These are phyloP conservation scores for Tetropium fuscum DNA, from an alignment of 2,888 invertebrate species.

Conservation along the genomic window DNA sequence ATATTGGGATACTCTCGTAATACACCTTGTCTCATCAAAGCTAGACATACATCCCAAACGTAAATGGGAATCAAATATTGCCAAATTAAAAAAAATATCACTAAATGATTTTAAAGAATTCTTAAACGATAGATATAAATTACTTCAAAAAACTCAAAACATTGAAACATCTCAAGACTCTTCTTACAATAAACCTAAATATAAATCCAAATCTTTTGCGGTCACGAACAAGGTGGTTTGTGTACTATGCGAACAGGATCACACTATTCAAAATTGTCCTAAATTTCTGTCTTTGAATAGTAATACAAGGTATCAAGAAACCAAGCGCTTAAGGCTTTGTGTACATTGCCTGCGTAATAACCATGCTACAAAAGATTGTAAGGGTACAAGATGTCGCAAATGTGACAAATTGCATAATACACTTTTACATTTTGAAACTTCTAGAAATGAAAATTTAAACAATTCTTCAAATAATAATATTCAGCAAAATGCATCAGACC, in stretches of 20 bases:
- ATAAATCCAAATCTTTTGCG: slow-evolving; percentile 18
- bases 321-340: slow-evolving; percentile 14
- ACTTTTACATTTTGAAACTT: slow-evolving; percentile 17
- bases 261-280: slow-evolving; percentile 19
- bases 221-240: slow-evolving; percentile 6
- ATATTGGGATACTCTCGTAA: slow-evolving; percentile 18
- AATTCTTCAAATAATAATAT: background rate
- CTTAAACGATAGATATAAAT: slow-evolving; percentile 21
- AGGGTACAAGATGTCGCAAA: slow-evolving; percentile 19
- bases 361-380: slow-evolving; percentile 6
- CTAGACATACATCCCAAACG: slow-evolving; percentile 8
- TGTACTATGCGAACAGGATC: slow-evolving; percentile 9
- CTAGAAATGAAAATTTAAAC: background rate
- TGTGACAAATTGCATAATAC: slow-evolving; percentile 15
- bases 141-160: slow-evolving; percentile 5
- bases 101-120: slow-evolving; percentile 23
- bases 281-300: slow-evolving; percentile 3
- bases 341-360: slow-evolving; percentile 14
- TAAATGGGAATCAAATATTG: slow-evolving; percentile 16
- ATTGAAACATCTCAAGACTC: background rate
- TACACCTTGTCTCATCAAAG: slow-evolving; percentile 18
- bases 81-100: slow-evolving; percentile 14
- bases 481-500: background rate
- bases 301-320: slow-evolving; percentile 25
- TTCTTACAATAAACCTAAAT: slow-evolving; percentile 1